Evolutionary conservation across 1,140 invertebrate genomes (phyloP).

Genomic region (Pararge aegeria): DNA sequence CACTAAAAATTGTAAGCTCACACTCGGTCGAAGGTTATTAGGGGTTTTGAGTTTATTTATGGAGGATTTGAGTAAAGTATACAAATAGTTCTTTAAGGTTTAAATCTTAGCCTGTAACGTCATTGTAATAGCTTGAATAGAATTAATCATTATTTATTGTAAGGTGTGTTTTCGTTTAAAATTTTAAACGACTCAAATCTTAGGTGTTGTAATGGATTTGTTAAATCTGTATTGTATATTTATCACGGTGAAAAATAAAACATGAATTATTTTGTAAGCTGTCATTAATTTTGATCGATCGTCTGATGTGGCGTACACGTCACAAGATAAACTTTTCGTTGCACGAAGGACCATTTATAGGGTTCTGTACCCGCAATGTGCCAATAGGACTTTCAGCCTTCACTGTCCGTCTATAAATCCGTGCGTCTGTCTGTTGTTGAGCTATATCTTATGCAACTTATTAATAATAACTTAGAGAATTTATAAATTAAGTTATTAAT

Average conservation of each 20-base stretch:
- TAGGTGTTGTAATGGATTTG: slow-evolving; percentile 9
- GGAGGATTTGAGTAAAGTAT: slow-evolving; percentile 10
- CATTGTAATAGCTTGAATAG: background rate
- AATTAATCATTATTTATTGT: slow-evolving; percentile 4
- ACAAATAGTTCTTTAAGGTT: slow-evolving; percentile 6
- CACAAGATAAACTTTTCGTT: slow-evolving; percentile 22
- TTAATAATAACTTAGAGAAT: no score
- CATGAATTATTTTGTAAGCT: slow-evolving; percentile 24
- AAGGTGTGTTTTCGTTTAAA: background rate
- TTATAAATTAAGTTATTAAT: no score
- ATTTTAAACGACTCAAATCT: background rate
- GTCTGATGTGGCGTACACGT: slow-evolving; percentile 20
- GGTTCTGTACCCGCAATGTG: no score
- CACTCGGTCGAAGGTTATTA: slow-evolving; percentile 4
- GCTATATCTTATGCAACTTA: no score
- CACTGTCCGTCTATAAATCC: no score
- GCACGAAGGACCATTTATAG: slow-evolving; percentile 31
- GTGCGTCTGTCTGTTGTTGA: no score
- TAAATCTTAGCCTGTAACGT: background rate
- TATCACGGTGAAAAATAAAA: slow-evolving; percentile 13
- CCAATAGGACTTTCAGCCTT: no score
- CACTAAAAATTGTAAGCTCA: slow-evolving; percentile 15
- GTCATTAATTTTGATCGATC: slow-evolving; percentile 33
- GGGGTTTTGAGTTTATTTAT: slow-evolving; percentile 5
- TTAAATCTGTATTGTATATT: slow-evolving; percentile 6